These are phyloP conservation scores for Pristionchus exspectatus DNA, from an alignment of 2,888 invertebrate genomes.

Conservation along the genomic window DNA sequence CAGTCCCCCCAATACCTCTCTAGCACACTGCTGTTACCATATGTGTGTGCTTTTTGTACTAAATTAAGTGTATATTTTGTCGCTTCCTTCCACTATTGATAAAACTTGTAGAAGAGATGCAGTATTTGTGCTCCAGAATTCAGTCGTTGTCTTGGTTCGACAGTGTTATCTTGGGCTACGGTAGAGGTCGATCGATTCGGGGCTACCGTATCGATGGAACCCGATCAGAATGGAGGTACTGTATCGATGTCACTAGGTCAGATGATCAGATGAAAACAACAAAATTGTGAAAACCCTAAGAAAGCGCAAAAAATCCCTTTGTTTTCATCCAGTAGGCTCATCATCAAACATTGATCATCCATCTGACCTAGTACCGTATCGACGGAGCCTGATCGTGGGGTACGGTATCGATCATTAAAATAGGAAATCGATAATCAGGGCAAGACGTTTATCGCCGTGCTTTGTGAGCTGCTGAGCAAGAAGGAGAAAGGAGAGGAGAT, in stretches of 20 bases:
- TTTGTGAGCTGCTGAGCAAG: neutral
- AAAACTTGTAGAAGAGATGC: conserved; percentile 35
- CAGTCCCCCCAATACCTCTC: neutral
- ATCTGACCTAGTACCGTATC: no score
- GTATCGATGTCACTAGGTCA: no score
- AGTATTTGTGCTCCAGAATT: neutral
- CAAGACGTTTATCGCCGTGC: conserved; percentile 21
- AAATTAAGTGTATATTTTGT: conserved; percentile 44
- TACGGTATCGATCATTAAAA: neutral
- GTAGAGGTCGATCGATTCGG: neutral
- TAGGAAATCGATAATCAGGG: neutral
- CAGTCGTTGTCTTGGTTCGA: conserved; percentile 42
- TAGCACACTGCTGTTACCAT: neutral
- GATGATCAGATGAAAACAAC: no score
- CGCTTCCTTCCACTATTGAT: neutral
- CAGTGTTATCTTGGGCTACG: conserved; percentile 35
- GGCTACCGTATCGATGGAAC: neutral
- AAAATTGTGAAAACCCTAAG: no score
- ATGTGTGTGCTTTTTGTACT: conserved; percentile 1
- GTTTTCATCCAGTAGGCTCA: no score
- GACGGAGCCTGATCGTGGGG: neutral
- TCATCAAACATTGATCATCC: no score
- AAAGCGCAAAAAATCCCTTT: no score
- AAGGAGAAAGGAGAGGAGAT: neutral
- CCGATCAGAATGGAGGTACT: no score